Evolutionary conservation across 37 sponge, comb jelly and placozoan species (phyloP), one percentile per base, ranked within the genome.

Genomic region (Agelas oroides): DNA sequence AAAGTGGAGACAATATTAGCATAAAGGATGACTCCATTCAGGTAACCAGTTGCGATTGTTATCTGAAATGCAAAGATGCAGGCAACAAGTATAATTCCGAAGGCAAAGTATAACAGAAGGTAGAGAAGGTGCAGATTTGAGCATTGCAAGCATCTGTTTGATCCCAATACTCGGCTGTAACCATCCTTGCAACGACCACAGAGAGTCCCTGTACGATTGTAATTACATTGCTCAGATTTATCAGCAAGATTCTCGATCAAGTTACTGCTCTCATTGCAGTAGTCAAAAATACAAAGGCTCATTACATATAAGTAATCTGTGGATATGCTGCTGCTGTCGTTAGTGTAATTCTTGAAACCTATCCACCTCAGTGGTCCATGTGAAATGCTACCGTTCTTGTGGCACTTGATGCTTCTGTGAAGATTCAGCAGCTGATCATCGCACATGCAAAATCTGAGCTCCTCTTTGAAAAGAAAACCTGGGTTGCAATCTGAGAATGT

Each of bases 11-110:
- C 33, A 66, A 66, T 66, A 2, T 66, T 66, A 1, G 67, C 67
- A 24, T 66, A 66, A 30, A 66, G 33, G n/a, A 66, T 66, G 28
- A 66, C 18, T 34, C 67, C 67, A 24, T 66, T 66, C 18, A 66
- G 30, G 18, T 30, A 34, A 24, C 67, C 67, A 66, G 17, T 33
- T 34, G 67, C 17, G 67, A 66, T 33, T 17, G 67, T 66, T 16
- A 20, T 34, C 33, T 66, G 30, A 16, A 66, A 33, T 1, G 33
- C 18, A 16, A 66, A 66, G 28, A 66, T 30, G 18, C 30, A 16
- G 2, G 30, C 30, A 1, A 66, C 30, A 18, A 66, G 16, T 16
- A 33, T 25, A 1, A 66, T 33, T 2, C 67, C 67, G 0, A 24
- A 34, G 67, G 67, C 30, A 25, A 66, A 66, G 67, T 30, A 16